Conservation (phyloP, 2,888 invertebrate species). For the Rotaria macrura region DNA sequence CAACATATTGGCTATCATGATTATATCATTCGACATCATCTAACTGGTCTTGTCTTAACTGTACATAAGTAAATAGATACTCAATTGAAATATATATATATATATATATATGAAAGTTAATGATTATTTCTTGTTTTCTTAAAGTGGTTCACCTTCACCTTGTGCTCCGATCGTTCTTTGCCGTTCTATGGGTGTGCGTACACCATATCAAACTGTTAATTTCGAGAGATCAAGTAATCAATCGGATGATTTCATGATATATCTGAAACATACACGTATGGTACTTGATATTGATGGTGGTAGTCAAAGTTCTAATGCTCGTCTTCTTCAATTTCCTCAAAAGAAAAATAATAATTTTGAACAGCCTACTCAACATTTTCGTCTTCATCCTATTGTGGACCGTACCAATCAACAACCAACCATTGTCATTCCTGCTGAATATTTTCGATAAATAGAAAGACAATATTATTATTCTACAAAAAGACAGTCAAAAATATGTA, state of each 20-base stretch:
- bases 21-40: conserved; percentile 2
- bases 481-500: background rate
- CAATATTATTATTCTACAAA: background rate
- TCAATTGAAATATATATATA: too few relatives aligned
- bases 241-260: background rate
- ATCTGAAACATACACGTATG: conserved; percentile 16
- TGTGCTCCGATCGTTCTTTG: background rate
- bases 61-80: background rate
- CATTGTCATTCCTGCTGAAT: background rate
- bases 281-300: conserved; percentile 10
- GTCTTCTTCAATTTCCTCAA: background rate
- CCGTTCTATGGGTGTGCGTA: background rate
- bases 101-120: background rate
- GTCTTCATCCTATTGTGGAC: background rate
- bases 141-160: background rate
- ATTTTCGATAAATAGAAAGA: background rate
- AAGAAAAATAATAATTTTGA: background rate
- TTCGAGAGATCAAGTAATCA: background rate
- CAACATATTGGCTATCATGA: conserved; percentile 16
- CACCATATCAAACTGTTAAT: background rate
- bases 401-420: background rate
- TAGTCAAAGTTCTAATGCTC: background rate
- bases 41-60: background rate
- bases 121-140: too few relatives aligned
- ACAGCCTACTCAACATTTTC: background rate